Evolutionary conservation across 2,888 invertebrate species (phyloP).

Genomic region (Plebejus anna): DNA sequence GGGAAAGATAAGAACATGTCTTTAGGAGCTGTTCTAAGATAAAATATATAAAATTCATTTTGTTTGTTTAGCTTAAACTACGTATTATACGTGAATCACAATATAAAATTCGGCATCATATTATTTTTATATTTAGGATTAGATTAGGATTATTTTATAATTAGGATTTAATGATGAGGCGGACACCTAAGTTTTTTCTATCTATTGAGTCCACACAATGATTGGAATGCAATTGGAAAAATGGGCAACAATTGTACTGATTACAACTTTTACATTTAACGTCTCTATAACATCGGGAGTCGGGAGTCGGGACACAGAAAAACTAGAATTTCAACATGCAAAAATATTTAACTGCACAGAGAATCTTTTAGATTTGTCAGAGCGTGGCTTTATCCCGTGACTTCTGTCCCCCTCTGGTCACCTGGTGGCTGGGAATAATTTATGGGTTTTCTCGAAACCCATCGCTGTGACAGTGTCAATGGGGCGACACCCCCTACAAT

Average conservation of each 20-base stretch:
- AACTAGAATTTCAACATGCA: neutral
- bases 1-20: constrained; percentile 68
- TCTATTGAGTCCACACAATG: no score
- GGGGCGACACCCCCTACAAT: constrained; percentile 64
- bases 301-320: neutral
- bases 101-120: no score
- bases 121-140: no score
- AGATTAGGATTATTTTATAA: no score
- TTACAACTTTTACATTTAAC: neutral
- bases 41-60: neutral
- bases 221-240: no score
- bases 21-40: neutral
- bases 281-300: neutral
- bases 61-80: no score
- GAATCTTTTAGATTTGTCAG: neutral
- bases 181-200: no score
- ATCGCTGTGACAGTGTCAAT: constrained; percentile 72
- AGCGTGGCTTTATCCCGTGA: constrained; percentile 38
- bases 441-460: constrained; percentile 79
- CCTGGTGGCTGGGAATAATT: constrained; percentile 73
- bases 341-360: neutral
- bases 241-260: no score
- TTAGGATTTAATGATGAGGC: no score
- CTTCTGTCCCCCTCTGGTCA: constrained; percentile 56
- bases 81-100: no score